These are phyloP conservation scores for Megathymus violae DNA, from an alignment of 1,140 invertebrate genomes.

Conservation along the genomic window DNA sequence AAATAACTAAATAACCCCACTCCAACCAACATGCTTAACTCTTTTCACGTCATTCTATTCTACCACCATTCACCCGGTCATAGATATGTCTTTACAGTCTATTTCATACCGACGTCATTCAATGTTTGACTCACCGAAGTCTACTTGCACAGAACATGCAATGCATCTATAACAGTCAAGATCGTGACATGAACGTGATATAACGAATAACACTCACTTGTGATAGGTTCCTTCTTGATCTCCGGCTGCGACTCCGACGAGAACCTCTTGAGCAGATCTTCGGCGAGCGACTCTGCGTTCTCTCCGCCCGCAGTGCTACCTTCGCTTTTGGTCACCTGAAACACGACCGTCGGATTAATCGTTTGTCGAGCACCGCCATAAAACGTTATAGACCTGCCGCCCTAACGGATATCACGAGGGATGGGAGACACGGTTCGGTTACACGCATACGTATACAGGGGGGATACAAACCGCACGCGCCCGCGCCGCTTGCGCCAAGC, in stretches of 20 bases:
- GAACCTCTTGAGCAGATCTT: constrained; percentile 93
- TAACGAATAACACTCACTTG: constrained; percentile 54
- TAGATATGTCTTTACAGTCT: too few relatives aligned
- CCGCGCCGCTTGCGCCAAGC: constrained; percentile 88
- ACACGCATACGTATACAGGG: neutral
- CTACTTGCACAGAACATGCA: neutral
- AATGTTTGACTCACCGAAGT: too few relatives aligned
- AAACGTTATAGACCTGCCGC: constrained; percentile 52
- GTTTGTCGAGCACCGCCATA: neutral
- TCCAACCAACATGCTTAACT: too few relatives aligned
- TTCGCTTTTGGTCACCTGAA: constrained; percentile 76
- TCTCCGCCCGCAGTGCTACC: constrained; percentile 78
- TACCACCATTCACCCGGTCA: too few relatives aligned
- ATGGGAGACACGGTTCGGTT: neutral
- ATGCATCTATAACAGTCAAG: too few relatives aligned
- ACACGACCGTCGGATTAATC: constrained; percentile 28
- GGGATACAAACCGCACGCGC: constrained; percentile 77
- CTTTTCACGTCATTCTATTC: too few relatives aligned
- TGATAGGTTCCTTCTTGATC: constrained; percentile 86
- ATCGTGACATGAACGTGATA: too few relatives aligned
- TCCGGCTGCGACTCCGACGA: constrained; percentile 87
- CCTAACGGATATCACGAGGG: constrained; percentile 32
- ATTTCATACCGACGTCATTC: too few relatives aligned
- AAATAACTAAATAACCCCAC: too few relatives aligned
- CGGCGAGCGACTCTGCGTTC: constrained; percentile 90